Evolutionary conservation across 2,113 vertebrate genomes (phyloP).

Genomic region (Merops nubicus): DNA sequence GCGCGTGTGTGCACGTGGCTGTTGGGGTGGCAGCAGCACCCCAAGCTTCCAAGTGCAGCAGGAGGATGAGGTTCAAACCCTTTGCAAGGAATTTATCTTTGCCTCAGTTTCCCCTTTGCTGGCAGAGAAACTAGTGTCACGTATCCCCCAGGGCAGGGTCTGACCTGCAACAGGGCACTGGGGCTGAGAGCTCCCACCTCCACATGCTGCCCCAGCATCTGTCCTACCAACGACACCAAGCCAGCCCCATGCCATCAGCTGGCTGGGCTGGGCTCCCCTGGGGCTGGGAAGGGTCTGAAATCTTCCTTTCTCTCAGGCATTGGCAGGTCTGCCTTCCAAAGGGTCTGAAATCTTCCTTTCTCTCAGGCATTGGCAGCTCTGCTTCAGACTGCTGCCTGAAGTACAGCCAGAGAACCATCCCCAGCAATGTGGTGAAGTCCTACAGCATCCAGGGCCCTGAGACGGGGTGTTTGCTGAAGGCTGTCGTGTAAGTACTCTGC

Average conservation of each 20-base stretch:
- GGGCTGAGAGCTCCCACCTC: neutral
- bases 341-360: neutral
- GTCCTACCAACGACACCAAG: rapidly evolving
- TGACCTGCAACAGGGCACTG: neutral
- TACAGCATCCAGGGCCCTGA: slow-evolving; percentile 55
- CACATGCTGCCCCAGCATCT: rapidly evolving
- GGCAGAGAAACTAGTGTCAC: neutral
- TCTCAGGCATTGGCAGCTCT: slow-evolving; percentile 54
- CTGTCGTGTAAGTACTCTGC: slow-evolving; percentile 67
- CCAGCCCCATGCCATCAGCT: rapidly evolving
- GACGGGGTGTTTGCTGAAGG: slow-evolving; percentile 16
- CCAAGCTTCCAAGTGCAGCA: rapidly evolving
- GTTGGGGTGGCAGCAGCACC: neutral
- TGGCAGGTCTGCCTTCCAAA: neutral
- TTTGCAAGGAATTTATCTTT: neutral
- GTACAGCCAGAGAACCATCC: slow-evolving; percentile 8
- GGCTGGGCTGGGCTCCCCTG: rapidly evolving
- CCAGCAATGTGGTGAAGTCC: neutral
- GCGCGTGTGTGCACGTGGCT: neutral
- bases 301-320: slow-evolving; percentile 38
- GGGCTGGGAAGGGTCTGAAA: neutral
- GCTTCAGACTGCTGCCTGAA: slow-evolving; percentile 73
- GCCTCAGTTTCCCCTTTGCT: neutral
- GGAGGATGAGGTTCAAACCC: rapidly evolving
- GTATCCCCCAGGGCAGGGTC: rapidly evolving